These are phyloP conservation scores for Athalia cordata DNA, from an alignment of 2,888 invertebrate species.

Conservation along the genomic window DNA sequence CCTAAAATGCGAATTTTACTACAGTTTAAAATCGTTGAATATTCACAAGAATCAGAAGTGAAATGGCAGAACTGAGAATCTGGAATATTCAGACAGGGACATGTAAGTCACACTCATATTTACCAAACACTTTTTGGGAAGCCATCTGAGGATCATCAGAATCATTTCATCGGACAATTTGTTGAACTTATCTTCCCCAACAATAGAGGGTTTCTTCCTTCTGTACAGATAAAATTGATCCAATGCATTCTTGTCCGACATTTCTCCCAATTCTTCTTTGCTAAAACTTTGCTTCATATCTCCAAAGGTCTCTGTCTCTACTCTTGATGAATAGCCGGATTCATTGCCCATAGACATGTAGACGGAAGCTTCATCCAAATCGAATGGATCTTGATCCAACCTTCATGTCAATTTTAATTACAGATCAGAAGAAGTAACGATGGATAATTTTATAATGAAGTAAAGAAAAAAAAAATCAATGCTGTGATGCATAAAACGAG, in stretches of 20 bases:
- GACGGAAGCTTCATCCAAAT: constrained; percentile 58
- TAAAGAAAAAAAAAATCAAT: too few relatives aligned
- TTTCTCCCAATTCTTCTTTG: constrained; percentile 59
- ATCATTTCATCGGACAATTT: constrained; percentile 91
- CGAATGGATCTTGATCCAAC: constrained; percentile 58
- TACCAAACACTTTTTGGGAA: constrained; percentile 88
- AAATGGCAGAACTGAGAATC: too few relatives aligned
- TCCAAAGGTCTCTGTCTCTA: constrained; percentile 61
- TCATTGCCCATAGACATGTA: constrained; percentile 62
- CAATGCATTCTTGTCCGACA: constrained; percentile 65
- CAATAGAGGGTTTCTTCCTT: constrained; percentile 69
- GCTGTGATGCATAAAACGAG: too few relatives aligned
- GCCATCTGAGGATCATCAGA: constrained; percentile 86
- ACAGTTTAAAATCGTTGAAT: too few relatives aligned
- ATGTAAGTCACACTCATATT: constrained; percentile 66
- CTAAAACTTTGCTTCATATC: constrained; percentile 61
- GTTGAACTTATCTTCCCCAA: constrained; percentile 80
- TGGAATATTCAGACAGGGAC: constrained; percentile 53
- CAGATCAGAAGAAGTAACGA: too few relatives aligned
- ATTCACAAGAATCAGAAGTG: too few relatives aligned
- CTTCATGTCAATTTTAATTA: constrained; percentile 49
- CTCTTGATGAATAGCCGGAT: constrained; percentile 66
- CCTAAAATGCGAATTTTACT: constrained; percentile 54
- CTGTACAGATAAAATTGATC: constrained; percentile 65
- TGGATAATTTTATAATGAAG: too few relatives aligned